These are phyloP conservation scores for Esox lucius DNA, from an alignment of 2,797 vertebrate species.

Conservation along the genomic window DNA sequence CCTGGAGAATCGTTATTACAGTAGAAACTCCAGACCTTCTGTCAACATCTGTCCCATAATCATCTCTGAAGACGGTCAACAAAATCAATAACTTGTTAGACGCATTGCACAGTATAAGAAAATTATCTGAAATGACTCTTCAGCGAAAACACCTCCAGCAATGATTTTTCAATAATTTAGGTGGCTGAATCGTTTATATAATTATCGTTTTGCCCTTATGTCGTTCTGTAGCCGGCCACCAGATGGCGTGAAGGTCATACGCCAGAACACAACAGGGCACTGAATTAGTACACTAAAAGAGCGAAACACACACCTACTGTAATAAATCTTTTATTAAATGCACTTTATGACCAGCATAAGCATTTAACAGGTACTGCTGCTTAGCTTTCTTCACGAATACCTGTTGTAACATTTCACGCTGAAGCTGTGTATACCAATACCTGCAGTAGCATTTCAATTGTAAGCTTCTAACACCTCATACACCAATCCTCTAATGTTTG, in stretches of 20 bases:
- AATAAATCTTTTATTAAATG: constrained; percentile 62
- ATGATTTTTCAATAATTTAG: not conserved
- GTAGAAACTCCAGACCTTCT: not conserved
- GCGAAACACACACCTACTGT: not conserved
- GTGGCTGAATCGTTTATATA: too few species aligned
- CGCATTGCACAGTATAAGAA: too few species aligned
- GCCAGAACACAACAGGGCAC: not conserved
- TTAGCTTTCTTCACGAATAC: constrained; percentile 44
- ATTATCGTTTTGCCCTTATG: not conserved
- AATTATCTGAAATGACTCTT: not conserved
- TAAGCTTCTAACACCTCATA: constrained; percentile 30
- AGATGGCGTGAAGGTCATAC: not conserved
- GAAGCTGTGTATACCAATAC: constrained; percentile 54
- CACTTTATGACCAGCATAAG: constrained; percentile 81
- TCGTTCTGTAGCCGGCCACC: not conserved
- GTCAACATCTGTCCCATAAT: not conserved
- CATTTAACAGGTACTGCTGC: constrained; percentile 55
- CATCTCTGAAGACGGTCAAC: too few species aligned
- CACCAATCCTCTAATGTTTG: not conserved
- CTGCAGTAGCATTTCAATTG: constrained; percentile 43
- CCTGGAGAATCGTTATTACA: not conserved
- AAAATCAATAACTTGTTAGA: too few species aligned
- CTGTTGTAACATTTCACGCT: constrained; percentile 44
- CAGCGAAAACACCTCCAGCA: not conserved
- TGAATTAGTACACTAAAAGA: not conserved